Base-by-base conservation (phyloP, 92 coral and sea anemone species). In the Phenganax stokvisi region DNA sequence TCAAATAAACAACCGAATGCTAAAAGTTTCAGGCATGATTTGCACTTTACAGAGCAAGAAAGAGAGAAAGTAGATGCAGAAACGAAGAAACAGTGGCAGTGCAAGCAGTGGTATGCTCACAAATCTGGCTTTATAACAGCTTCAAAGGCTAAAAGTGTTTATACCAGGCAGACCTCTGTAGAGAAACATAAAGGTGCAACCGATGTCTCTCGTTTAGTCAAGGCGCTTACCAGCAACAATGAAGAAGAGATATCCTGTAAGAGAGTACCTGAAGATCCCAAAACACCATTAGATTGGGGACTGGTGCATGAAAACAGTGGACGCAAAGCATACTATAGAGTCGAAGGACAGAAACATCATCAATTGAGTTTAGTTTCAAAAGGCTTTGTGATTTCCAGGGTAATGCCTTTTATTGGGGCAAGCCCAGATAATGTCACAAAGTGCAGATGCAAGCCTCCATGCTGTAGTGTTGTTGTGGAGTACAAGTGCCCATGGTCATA, bases 81-180 rank as follows among this genome's bases (percentile, higher is more conserved):
- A 28, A 90, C 90, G 27, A 55, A 79, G 70, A 88, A 89, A 86
- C 96, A 90, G 72, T 89, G 89, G 92, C 82, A 86, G 74, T 88
- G 87, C 71, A 75, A 90, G 71, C 87, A 84, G 37, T 86, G 92
- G 89, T 82, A 86, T 59, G 54, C 71, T 10, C 86, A 81, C 60
- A 86, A 86, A 81, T 72, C 87, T 77, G 96, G 91, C 77, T 88
- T 88, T 65, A 86, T 90, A 64, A 84, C 90, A 66, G 91, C 94
- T 54, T 88, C 90, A 67, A 88, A 83, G 52, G 84, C 88, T 80
- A 84, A 88, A 51, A 84, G 88, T 81, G 90, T 90, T 64, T 88
- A 83, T 63, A 90, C 91, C 80, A 83, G 90, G 54, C 94, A 90
- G 76, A 81, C 57, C 59, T 69, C 89, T 61, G 89, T 88, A 71